These are phyloP conservation scores for Enteromius fasciolatus DNA, from an alignment of 2,797 vertebrate species.

Conservation along the genomic window DNA sequence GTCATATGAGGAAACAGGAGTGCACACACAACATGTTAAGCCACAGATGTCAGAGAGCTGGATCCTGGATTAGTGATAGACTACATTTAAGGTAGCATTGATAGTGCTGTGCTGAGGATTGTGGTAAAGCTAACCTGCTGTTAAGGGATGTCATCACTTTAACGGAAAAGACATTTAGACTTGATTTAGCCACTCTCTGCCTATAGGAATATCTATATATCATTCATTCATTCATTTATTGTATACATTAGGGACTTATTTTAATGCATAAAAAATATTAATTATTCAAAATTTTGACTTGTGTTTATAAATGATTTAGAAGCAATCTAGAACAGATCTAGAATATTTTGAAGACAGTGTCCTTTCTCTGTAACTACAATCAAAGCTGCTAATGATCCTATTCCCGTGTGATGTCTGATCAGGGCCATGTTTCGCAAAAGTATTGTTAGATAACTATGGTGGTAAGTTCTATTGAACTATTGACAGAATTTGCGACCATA, in stretches of 20 bases:
- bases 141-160: conserved; percentile 15
- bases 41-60: conserved; percentile 57
- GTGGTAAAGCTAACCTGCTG: not conserved
- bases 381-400: conserved; percentile 78
- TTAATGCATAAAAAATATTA: not conserved
- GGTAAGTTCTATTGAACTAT: not conserved
- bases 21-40: conserved; percentile 59
- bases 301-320: not conserved
- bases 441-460: not conserved
- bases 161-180: not conserved
- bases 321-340: not conserved
- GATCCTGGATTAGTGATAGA: conserved; percentile 56
- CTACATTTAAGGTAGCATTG: not conserved
- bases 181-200: not conserved
- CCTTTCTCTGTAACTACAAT: conserved; percentile 73
- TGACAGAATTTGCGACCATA: too few relatives aligned
- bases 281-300: not conserved
- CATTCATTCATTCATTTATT: too few relatives aligned
- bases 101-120: not conserved
- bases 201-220: not conserved
- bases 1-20: conserved; percentile 67
- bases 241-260: not conserved
- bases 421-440: not conserved
- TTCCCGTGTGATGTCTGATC: conserved; percentile 78
- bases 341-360: too few relatives aligned